Conservation (phyloP, 2,888 invertebrate species). For the Gari tellinella region DNA sequence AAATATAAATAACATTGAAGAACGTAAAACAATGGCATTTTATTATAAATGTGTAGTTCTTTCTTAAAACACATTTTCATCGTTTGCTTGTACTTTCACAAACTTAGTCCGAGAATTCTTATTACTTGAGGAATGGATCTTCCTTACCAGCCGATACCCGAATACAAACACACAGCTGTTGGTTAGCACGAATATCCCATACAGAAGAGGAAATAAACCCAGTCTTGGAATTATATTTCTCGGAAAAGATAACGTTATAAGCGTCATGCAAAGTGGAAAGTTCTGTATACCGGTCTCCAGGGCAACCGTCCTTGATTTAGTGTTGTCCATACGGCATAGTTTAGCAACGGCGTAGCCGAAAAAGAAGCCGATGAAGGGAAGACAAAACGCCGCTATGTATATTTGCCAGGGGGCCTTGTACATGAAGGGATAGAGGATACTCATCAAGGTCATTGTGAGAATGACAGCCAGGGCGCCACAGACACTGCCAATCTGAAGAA, state of each 20-base stretch:
- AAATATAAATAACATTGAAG: no score
- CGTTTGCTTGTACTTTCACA: no score
- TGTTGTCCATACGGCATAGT: conserved; percentile 63
- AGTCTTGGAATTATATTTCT: conserved; percentile 51
- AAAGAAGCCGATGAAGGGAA: conserved; percentile 72
- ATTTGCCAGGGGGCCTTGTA: conserved; percentile 73
- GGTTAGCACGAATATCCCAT: conserved; percentile 56
- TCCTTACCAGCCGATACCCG: conserved; percentile 33
- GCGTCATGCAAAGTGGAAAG: conserved; percentile 78
- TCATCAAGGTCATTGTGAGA: conserved; percentile 73
- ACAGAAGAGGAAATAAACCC: conserved; percentile 61
- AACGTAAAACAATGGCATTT: no score
- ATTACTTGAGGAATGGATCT: neutral
- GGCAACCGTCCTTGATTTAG: conserved; percentile 73
- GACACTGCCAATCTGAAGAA: conserved; percentile 76
- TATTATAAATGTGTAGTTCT: no score
- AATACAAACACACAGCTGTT: conserved; percentile 58
- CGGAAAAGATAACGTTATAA: conserved; percentile 74
- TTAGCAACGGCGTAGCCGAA: conserved; percentile 72
- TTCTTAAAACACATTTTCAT: no score
- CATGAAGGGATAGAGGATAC: conserved; percentile 77
- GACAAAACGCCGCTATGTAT: conserved; percentile 70
- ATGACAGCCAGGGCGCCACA: conserved; percentile 75
- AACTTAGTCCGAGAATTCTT: no score
- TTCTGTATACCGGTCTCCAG: conserved; percentile 80